A percentile compares a stretch with the other conserved stretches of the same genome.
These are phyloP conservation scores for Theretra japonica DNA, from an alignment of 2,888 invertebrate genomes.

Conservation along the genomic window DNA sequence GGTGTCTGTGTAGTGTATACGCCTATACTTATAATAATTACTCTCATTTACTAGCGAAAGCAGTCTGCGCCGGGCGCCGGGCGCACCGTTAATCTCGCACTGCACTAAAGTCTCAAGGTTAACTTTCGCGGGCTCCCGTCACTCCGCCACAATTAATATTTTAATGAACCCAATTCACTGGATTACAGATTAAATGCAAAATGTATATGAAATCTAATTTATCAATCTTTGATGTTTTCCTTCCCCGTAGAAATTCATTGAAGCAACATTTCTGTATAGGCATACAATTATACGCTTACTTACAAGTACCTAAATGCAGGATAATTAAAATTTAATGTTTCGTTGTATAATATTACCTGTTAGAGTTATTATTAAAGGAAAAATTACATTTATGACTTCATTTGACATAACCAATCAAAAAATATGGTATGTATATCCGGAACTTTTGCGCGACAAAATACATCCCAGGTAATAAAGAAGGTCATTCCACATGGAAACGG, in stretches of 20 bases:
- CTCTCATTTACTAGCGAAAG: conserved; percentile 68
- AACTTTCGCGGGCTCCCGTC: conserved; percentile 70
- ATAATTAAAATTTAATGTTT: too few relatives aligned
- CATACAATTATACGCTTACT: too few relatives aligned
- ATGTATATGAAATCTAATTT: not conserved
- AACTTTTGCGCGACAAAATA: not conserved
- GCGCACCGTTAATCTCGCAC: conserved; percentile 65
- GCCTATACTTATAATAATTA: conserved; percentile 38
- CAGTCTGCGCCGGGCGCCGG: conserved; percentile 57
- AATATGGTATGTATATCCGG: not conserved
- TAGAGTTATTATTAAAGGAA: too few relatives aligned
- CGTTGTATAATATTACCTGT: too few relatives aligned
- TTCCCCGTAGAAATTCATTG: too few relatives aligned
- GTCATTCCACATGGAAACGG: not conserved
- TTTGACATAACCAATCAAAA: too few relatives aligned
- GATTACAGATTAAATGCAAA: not conserved
- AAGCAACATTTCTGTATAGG: too few relatives aligned
- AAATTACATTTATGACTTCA: too few relatives aligned
- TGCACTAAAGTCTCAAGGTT: conserved; percentile 71
- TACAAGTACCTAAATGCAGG: too few relatives aligned
- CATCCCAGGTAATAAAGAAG: conserved; percentile 13
- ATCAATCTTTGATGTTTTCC: not conserved
- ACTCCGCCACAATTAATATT: conserved; percentile 40
- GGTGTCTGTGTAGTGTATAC: conserved; percentile 33
- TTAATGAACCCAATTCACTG: conserved; percentile 36